A percentile compares a stretch with the other conserved stretches of the same genome.
Conservation (phyloP, 2,888 invertebrate species). For the Aporophyla lueneburgensis region DNA sequence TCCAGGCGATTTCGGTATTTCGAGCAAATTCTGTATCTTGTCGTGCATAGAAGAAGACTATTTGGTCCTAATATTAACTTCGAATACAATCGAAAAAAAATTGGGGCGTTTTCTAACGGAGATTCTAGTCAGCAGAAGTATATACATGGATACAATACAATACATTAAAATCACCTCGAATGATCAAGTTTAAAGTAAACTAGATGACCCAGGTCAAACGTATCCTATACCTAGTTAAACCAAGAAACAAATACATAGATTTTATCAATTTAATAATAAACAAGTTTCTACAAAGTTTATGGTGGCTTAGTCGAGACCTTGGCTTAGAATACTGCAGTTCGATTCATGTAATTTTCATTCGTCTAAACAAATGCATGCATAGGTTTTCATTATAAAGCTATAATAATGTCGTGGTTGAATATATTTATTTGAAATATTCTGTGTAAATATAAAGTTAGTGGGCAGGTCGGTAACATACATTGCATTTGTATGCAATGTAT, state of each 20-base stretch:
- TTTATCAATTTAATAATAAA: constrained; percentile 27
- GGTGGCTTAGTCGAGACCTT: constrained; percentile 29
- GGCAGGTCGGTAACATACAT: not conserved
- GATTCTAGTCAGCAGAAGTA: not conserved
- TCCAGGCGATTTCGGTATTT: no score
- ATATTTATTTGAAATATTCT: constrained; percentile 26
- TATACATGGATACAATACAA: no score
- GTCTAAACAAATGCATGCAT: constrained; percentile 27
- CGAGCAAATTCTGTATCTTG: no score
- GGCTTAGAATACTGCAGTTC: constrained; percentile 27
- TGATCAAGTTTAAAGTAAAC: not conserved
- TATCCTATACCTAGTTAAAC: not conserved
- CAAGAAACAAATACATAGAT: not conserved
- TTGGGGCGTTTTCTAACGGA: no score
- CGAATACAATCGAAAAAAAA: no score
- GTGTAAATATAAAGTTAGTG: not conserved
- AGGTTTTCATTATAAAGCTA: constrained; percentile 31
- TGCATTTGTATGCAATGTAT: no score
- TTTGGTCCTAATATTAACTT: no score
- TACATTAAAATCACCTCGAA: not conserved
- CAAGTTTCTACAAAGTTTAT: constrained; percentile 23
- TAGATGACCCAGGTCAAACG: not conserved
- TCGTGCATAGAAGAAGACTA: no score
- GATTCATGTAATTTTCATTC: constrained; percentile 49
- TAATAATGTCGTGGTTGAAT: constrained; percentile 24